A percentile compares a stretch with the other conserved stretches of the same genome.
phyloP scores from a whole-genome alignment of 1,140 invertebrate species.

The Lepeophtheirus salmonis region DNA sequence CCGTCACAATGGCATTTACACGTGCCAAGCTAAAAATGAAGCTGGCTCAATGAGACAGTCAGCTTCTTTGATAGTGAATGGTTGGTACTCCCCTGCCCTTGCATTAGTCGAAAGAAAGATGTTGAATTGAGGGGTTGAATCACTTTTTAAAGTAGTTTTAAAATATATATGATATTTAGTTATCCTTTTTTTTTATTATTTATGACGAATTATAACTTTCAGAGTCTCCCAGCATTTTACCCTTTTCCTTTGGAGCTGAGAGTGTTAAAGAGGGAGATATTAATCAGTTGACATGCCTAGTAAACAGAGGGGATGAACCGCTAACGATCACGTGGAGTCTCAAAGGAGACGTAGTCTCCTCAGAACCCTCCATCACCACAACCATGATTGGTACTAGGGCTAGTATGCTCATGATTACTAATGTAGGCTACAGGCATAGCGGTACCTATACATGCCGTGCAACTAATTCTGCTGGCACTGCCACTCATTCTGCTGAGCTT shows the following conservation, averaged over 20 bases:
- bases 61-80: constrained; percentile 21
- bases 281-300: constrained; percentile 45
- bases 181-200: neutral
- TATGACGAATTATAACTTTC: constrained; percentile 4
- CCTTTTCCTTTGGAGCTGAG: constrained; percentile 19
- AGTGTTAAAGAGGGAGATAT: constrained; percentile 30
- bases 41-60: constrained; percentile 18
- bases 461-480: constrained; percentile 31
- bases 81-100: constrained; percentile 14
- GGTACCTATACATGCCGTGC: constrained; percentile 56
- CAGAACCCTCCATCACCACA: constrained; percentile 22
- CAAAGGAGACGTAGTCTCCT: constrained; percentile 34
- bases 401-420: constrained; percentile 50
- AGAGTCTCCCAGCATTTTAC: constrained; percentile 20
- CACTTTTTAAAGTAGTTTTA: too few relatives aligned
- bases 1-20: constrained; percentile 19
- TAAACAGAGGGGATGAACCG: constrained; percentile 59
- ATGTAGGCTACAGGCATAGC: constrained; percentile 45
- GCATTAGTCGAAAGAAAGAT: neutral
- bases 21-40: constrained; percentile 18
- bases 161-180: too few relatives aligned
- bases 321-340: constrained; percentile 54
- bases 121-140: too few relatives aligned
- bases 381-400: constrained; percentile 42
- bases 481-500: constrained; percentile 36